Evolutionary conservation across 2,888 invertebrate species (phyloP).

Genomic region (Phortica okadai): DNA sequence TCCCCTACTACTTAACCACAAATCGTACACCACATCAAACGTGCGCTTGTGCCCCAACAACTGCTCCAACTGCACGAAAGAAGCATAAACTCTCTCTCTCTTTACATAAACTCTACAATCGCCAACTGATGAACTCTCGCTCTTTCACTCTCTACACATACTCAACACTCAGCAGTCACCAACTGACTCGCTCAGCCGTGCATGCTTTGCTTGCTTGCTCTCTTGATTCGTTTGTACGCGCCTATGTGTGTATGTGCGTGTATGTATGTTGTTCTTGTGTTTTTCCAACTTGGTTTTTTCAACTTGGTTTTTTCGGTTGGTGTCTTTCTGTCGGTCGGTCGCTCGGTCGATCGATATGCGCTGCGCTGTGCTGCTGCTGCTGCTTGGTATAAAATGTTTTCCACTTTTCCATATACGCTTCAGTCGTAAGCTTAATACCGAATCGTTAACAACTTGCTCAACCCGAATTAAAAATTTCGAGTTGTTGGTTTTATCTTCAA

Average conservation of each 20-base stretch:
- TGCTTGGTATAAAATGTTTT: slow-evolving; percentile 73
- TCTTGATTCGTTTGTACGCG: slow-evolving; percentile 38
- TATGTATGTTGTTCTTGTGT: slow-evolving; percentile 49
- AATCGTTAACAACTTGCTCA: slow-evolving; percentile 63
- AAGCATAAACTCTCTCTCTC: background rate
- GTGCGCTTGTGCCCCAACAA: slow-evolving; percentile 31
- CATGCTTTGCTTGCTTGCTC: slow-evolving; percentile 37
- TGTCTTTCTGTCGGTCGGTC: slow-evolving; percentile 44
- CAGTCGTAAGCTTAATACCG: slow-evolving; percentile 75
- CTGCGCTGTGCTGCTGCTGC: slow-evolving; percentile 42
- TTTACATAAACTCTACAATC: background rate
- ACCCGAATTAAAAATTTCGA: slow-evolving; percentile 19
- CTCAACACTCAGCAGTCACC: too few relatives aligned
- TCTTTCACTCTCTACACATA: background rate
- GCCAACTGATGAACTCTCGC: background rate
- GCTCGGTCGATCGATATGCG: slow-evolving; percentile 64
- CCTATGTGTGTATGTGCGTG: slow-evolving; percentile 40
- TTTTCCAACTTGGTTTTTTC: slow-evolving; percentile 42
- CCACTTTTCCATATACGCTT: slow-evolving; percentile 74
- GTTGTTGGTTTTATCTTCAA: slow-evolving; percentile 37
- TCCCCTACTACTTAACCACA: background rate
- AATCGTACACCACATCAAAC: slow-evolving; percentile 35
- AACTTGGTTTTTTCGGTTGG: too few relatives aligned
- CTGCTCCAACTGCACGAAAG: background rate
- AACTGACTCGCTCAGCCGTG: background rate